Conservation (phyloP, 2,113 vertebrate genomes). For the Brienomyrus brachyistius region DNA sequence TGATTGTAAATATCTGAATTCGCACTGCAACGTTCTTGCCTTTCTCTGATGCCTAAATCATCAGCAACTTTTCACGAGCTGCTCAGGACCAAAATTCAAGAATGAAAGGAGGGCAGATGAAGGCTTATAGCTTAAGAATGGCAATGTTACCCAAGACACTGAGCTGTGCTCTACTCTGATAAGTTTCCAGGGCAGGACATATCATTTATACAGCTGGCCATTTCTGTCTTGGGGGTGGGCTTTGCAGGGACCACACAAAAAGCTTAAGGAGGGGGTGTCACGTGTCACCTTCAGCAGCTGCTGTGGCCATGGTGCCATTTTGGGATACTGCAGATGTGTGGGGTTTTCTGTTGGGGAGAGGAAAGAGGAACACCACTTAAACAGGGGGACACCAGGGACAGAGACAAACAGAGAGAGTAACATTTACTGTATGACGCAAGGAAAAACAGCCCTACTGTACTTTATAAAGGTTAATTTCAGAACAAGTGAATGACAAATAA, state of each 20-base stretch:
- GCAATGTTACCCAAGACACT: background rate
- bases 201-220: background rate
- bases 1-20: background rate
- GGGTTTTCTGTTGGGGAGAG: background rate
- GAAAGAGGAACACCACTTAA: background rate
- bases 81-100: background rate
- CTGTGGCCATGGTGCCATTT: constrained; percentile 2
- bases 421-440: background rate
- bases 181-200: background rate
- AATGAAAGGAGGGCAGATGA: background rate
- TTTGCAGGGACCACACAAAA: background rate
- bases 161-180: background rate
- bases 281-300: constrained; percentile 9
- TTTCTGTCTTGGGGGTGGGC: background rate
- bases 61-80: background rate
- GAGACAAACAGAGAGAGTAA: background rate
- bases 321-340: background rate
- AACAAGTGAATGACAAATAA: background rate
- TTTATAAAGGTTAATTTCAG: background rate
- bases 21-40: background rate
- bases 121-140: background rate
- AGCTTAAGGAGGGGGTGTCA: background rate
- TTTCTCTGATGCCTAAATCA: background rate
- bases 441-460: background rate
- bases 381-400: background rate